phyloP scores from a whole-genome alignment of 2,797 vertebrate species.

The Podarcis lilfordi region DNA sequence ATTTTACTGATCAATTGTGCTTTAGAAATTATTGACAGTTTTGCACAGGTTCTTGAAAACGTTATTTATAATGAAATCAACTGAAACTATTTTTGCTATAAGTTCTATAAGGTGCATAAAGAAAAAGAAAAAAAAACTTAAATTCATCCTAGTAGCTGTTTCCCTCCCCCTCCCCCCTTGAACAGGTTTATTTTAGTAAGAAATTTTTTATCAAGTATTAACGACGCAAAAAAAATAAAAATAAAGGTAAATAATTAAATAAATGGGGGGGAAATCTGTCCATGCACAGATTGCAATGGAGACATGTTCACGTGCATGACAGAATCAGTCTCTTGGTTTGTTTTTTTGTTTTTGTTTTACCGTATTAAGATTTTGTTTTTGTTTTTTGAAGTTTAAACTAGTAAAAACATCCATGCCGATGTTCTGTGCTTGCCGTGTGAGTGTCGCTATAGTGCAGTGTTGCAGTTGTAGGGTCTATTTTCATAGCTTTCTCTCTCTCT shows the following conservation, averaged over 20 bases:
- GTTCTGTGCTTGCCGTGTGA: constrained; percentile 97
- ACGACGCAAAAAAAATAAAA: constrained; percentile 78
- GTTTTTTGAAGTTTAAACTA: constrained; percentile 82
- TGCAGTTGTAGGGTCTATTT: constrained; percentile 84
- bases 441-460: constrained; percentile 93
- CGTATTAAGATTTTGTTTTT: constrained; percentile 82
- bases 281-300: constrained; percentile 85
- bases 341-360: constrained; percentile 70
- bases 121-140: constrained; percentile 87
- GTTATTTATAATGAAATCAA: constrained; percentile 93
- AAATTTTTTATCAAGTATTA: constrained; percentile 94
- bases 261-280: constrained; percentile 72
- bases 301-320: constrained; percentile 89
- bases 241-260: constrained; percentile 63
- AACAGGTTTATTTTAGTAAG: constrained; percentile 99
- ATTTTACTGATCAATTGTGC: constrained; percentile 92
- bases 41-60: constrained; percentile 94
- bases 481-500: constrained; percentile 86
- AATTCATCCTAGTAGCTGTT: constrained; percentile 92
- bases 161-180: constrained; percentile 67
- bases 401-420: constrained; percentile 83
- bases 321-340: constrained; percentile 86
- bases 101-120: constrained; percentile 93
- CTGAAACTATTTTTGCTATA: constrained; percentile 96
- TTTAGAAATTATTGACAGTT: constrained; percentile 91